These are phyloP conservation scores for Lates japonicus DNA, from an alignment of 2,797 vertebrate species.

Conservation along the genomic window DNA sequence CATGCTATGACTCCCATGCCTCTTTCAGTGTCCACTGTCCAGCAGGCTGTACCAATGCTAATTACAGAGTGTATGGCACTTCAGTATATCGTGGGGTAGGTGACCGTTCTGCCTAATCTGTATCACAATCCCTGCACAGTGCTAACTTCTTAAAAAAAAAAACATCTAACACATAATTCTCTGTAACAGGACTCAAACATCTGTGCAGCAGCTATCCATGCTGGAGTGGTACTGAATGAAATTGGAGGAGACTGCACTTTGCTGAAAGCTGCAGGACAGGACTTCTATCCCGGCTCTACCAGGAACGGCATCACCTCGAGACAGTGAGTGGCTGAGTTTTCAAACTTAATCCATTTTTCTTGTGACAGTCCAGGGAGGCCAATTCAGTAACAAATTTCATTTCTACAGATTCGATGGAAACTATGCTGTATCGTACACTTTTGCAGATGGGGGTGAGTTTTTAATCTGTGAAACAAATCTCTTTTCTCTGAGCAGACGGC, in stretches of 20 bases:
- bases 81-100: conserved; percentile 83
- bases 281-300: conserved; percentile 83
- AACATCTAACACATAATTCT: background rate
- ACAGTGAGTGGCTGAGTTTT: conserved; percentile 72
- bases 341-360: background rate
- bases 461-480: background rate
- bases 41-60: conserved; percentile 74
- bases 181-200: conserved; percentile 85
- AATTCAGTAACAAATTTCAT: background rate
- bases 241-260: conserved; percentile 86
- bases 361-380: background rate
- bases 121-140: background rate
- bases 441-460: conserved; percentile 85
- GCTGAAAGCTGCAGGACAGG: conserved; percentile 79
- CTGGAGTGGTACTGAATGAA: conserved; percentile 85
- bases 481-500: background rate
- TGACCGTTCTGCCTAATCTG: background rate
- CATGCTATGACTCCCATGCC: background rate
- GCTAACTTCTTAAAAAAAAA: background rate
- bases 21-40: conserved; percentile 85
- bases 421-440: conserved; percentile 81
- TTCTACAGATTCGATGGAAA: conserved; percentile 74
- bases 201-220: conserved; percentile 87
- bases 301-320: conserved; percentile 84
- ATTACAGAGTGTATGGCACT: conserved; percentile 81